A percentile compares a stretch with the other conserved stretches of the same genome.
Evolutionary conservation across 2,113 vertebrate species (phyloP).

Genomic region (Tupaia tana): DNA sequence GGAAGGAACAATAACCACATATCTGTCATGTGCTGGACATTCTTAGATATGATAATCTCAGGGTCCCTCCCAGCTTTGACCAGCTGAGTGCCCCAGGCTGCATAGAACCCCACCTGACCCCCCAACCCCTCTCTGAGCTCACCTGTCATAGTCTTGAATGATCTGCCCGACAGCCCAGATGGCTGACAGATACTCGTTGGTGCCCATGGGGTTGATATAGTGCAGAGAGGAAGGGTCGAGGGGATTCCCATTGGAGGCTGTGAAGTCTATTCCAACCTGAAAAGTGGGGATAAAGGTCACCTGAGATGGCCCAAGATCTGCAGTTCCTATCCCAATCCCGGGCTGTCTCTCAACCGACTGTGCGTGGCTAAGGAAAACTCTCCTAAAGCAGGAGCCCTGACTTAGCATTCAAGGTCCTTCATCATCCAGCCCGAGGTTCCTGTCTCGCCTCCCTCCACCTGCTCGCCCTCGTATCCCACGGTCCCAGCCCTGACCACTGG

Average conservation of each 20-base stretch:
- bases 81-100: background rate
- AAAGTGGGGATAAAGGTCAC: background rate
- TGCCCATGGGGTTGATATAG: slow-evolving; percentile 97
- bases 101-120: background rate
- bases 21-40: background rate
- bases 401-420: background rate
- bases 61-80: background rate
- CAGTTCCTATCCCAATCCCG: background rate
- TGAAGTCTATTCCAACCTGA: slow-evolving; percentile 99
- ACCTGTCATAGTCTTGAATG: slow-evolving; percentile 99
- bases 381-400: background rate
- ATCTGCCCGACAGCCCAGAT: slow-evolving; percentile 99
- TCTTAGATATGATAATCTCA: background rate
- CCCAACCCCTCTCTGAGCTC: slow-evolving; percentile 65
- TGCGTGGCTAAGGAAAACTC: background rate
- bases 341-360: background rate
- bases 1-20: background rate
- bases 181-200: slow-evolving; percentile 96
- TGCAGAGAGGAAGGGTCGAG: slow-evolving; percentile 96
- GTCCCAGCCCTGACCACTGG: background rate
- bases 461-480: too few relatives aligned
- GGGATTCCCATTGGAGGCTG: slow-evolving; percentile 97
- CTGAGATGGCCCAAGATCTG: background rate
- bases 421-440: background rate
- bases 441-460: background rate